phyloP scores from a whole-genome alignment of 2,888 invertebrate species.

The Linnaemya vulpina region DNA sequence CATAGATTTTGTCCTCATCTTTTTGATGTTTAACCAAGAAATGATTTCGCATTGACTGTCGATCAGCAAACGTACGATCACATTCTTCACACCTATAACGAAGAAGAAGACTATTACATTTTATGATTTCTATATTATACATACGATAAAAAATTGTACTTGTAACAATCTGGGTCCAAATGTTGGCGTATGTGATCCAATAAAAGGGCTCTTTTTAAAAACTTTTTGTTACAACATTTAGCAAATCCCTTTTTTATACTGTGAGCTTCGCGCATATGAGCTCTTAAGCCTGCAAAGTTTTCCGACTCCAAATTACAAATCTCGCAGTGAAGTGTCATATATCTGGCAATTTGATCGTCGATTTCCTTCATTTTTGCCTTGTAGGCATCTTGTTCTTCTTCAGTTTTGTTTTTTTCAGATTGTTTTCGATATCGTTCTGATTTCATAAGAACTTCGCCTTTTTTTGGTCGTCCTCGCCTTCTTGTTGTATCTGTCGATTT shows the following conservation, averaged over 20 bases:
- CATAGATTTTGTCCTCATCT: slow-evolving; percentile 79
- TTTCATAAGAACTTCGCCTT: slow-evolving; percentile 40
- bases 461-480: slow-evolving; percentile 66
- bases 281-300: slow-evolving; percentile 67
- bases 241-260: slow-evolving; percentile 78
- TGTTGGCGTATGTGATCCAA: slow-evolving; percentile 81
- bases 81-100: slow-evolving; percentile 75
- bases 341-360: slow-evolving; percentile 79
- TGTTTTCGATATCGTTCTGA: slow-evolving; percentile 20
- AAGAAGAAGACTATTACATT: neutral
- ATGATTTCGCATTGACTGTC: slow-evolving; percentile 81
- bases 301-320: slow-evolving; percentile 76
- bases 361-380: slow-evolving; percentile 76
- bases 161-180: slow-evolving; percentile 78
- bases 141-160: slow-evolving; percentile 17
- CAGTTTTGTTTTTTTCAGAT: slow-evolving; percentile 26
- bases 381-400: slow-evolving; percentile 62
- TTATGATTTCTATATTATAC: neutral
- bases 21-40: slow-evolving; percentile 81
- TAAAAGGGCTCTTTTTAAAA: slow-evolving; percentile 79
- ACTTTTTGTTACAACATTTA: slow-evolving; percentile 80
- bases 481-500: slow-evolving; percentile 22
- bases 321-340: slow-evolving; percentile 81
- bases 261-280: slow-evolving; percentile 70
- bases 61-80: slow-evolving; percentile 77